Evolutionary conservation across 1,140 invertebrate species (phyloP).

Genomic region (Scaptodrosophila lebanonensis): DNA sequence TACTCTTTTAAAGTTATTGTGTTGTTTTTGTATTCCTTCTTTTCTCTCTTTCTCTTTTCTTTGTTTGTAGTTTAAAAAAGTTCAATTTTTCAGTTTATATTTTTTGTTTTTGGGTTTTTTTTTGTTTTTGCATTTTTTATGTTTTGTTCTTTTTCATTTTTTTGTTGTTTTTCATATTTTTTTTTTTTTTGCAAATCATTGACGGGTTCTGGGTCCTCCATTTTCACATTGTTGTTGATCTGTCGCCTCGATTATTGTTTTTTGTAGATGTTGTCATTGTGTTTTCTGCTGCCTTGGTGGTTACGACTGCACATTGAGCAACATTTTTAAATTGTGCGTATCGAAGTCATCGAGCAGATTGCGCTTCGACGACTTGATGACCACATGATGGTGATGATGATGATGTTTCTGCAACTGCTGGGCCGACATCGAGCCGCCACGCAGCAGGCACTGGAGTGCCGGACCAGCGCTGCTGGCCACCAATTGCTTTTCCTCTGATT

Average conservation of each 20-base stretch:
- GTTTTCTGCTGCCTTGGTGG: slow-evolving; percentile 24
- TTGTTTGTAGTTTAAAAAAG: slow-evolving; percentile 60
- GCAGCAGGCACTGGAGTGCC: slow-evolving; percentile 51
- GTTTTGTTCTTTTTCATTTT: slow-evolving; percentile 38
- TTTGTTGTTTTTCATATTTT: slow-evolving; percentile 25
- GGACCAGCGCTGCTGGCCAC: slow-evolving; percentile 57
- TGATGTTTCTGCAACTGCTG: slow-evolving; percentile 21
- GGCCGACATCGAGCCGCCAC: slow-evolving; percentile 28
- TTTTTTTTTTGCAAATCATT: slow-evolving; percentile 46
- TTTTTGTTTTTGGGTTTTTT: slow-evolving; percentile 42
- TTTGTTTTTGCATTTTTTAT: slow-evolving; percentile 61
- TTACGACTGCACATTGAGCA: slow-evolving; percentile 80
- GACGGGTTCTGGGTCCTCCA: slow-evolving; percentile 55
- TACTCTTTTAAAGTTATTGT: slow-evolving; percentile 29
- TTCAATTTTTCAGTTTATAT: slow-evolving; percentile 63
- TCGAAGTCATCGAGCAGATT: slow-evolving; percentile 75
- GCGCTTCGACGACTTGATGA: slow-evolving; percentile 68
- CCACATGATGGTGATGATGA: slow-evolving; percentile 12
- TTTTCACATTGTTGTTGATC: slow-evolving; percentile 29
- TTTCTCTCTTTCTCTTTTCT: slow-evolving; percentile 23
- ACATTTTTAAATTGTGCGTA: slow-evolving; percentile 78
- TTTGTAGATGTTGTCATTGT: slow-evolving; percentile 25
- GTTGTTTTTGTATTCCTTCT: slow-evolving; percentile 16
- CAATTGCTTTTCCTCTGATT: slow-evolving; percentile 58
- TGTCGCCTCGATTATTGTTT: slow-evolving; percentile 13